Evolutionary conservation across 2,797 vertebrate genomes (phyloP).

Genomic region (Alauda arvensis): DNA sequence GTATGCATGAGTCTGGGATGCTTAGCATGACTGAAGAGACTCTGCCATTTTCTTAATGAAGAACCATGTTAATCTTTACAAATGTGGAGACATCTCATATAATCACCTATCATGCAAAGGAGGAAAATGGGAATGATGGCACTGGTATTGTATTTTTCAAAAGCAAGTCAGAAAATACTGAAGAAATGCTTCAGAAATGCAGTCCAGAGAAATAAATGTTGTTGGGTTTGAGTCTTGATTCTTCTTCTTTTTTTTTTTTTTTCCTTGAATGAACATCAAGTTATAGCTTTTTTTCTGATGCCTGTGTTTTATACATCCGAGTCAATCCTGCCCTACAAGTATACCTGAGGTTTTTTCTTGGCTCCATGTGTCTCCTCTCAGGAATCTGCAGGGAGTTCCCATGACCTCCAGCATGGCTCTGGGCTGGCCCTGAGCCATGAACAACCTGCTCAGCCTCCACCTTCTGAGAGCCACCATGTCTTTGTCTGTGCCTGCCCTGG

Average conservation of each 20-base stretch:
- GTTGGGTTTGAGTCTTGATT: neutral
- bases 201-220: neutral
- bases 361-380: neutral
- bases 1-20: neutral
- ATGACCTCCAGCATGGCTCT: fast-evolving
- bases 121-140: neutral
- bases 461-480: fast-evolving
- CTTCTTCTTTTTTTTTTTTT: no score
- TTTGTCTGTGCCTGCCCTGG: neutral
- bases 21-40: neutral
- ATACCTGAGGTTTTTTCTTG: neutral
- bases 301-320: neutral
- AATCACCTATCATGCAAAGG: neutral
- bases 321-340: neutral
- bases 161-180: neutral
- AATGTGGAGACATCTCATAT: neutral
- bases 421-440: neutral
- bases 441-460: neutral
- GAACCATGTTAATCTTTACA: neutral
- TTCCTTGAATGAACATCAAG: neutral
- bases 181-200: neutral
- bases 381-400: neutral
- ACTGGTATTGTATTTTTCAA: neutral
- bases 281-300: neutral
- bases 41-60: neutral